Conservation (phyloP, 2,797 vertebrate species). For the Acipenser oxyrinchus region DNA sequence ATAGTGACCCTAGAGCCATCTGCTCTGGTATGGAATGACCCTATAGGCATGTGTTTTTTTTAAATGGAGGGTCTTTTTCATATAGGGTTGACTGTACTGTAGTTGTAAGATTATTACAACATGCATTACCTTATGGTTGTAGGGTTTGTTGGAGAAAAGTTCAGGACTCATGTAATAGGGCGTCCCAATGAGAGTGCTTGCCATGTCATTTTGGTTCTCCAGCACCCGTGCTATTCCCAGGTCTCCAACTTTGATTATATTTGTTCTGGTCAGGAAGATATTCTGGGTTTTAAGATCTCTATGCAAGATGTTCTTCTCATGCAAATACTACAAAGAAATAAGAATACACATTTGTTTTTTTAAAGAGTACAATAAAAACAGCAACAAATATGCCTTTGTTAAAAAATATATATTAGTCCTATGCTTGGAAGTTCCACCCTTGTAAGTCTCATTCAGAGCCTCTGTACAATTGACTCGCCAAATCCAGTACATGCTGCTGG, state of each 20-base stretch:
- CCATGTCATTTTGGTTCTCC: slow-evolving; percentile 93
- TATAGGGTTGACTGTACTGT: too few species aligned
- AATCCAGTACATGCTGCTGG: neutral
- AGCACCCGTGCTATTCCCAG: slow-evolving; percentile 89
- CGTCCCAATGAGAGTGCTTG: slow-evolving; percentile 91
- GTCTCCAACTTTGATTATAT: slow-evolving; percentile 97
- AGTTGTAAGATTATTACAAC: neutral
- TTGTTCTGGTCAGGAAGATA: slow-evolving; percentile 89
- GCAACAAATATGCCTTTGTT: neutral
- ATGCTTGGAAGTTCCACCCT: neutral
- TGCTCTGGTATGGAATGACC: too few species aligned
- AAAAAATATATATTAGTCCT: neutral
- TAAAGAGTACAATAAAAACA: neutral
- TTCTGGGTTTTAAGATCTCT: slow-evolving; percentile 97
- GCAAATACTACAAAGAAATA: slow-evolving; percentile 73
- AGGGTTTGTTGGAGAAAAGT: slow-evolving; percentile 90
- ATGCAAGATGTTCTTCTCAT: slow-evolving; percentile 89
- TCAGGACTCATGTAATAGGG: slow-evolving; percentile 99
- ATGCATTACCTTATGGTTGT: slow-evolving; percentile 91
- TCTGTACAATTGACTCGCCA: neutral
- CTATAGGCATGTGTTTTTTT: too few species aligned
- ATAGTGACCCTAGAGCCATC: too few species aligned
- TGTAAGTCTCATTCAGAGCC: neutral
- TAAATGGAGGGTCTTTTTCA: too few species aligned
- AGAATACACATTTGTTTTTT: too few species aligned